Evolutionary conservation across 2,888 invertebrate species (phyloP), one percentile per base, ranked within the genome.

Genomic region (Monoplex corrugatus): DNA sequence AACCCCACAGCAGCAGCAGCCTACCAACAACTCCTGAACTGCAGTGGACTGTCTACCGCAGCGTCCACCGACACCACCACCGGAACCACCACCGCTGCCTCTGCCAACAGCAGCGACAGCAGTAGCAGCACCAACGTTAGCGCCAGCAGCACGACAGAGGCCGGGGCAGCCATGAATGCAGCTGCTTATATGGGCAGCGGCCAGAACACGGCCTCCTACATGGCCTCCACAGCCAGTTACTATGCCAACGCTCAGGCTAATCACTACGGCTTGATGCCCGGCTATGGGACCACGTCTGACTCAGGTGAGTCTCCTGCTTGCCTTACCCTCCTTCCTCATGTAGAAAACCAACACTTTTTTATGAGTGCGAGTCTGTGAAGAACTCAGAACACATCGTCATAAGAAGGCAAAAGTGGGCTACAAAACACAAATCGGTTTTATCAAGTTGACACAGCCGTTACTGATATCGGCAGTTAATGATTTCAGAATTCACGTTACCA

Each of bases 141-240:
- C 82, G 78, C 13, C 83, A 57, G 28, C 88, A 75, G 40, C 85
- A 86, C 32, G 45, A 85, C 75, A 72, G 90, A 57, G 40, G 28
- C 40, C 44, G 57, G 40, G 43, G 84, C 89, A 28, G 82, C 89
- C 40, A 72, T 82, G 63, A 86, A 80, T 85, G 90, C 90, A 88
- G 90, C 89, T 23, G 91, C 90, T 43, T 91, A 91, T 87, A 90
- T 91, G 89, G 91, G 91, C 35, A 87, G 86, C 89, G 91, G 91
- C 38, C 92, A 92, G 68, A 90, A 90, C 84, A 89, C 92, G 35
- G 89, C 90, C 82, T 90, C 91, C 50, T 91, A 91, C 90, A 91
- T 92, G 89, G 89, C 89, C 85, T 88, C 87, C 82, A 88, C 91
- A 1, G 84, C 89, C 16, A 89, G 90, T 16, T 92, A 92, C 90